These are phyloP conservation scores for Epizoanthus illoricatus DNA, from an alignment of 92 coral and sea anemone species.

Conservation along the genomic window DNA sequence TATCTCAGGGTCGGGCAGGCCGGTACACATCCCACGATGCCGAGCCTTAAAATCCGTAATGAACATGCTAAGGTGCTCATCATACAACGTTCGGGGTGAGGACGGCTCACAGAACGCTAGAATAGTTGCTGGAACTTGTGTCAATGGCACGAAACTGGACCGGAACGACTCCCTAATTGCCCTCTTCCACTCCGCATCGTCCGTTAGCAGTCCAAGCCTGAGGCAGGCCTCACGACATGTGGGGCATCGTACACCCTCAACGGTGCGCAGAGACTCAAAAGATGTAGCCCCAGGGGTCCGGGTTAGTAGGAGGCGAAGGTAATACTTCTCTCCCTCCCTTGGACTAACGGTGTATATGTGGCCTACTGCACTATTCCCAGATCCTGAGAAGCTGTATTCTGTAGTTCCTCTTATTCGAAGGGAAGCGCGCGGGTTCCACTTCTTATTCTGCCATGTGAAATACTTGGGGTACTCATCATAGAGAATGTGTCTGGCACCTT, in stretches of 20 bases:
- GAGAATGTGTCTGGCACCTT: neutral
- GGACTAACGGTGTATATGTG: slow-evolving; percentile 11
- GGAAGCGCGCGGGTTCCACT: too few relatives aligned
- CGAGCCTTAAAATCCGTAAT: too few relatives aligned
- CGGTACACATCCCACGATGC: too few relatives aligned
- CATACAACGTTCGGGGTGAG: too few relatives aligned
- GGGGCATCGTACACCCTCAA: neutral
- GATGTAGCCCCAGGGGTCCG: neutral
- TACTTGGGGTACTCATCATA: neutral
- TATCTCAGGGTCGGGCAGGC: too few relatives aligned
- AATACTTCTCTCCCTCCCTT: neutral
- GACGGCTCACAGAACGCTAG: too few relatives aligned
- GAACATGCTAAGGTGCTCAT: too few relatives aligned
- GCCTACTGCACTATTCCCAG: neutral
- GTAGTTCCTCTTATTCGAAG: too few relatives aligned
- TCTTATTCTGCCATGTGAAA: slow-evolving; percentile 1
- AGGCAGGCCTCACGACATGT: neutral
- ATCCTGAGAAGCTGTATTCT: neutral
- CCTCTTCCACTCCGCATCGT: neutral
- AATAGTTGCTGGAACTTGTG: too few relatives aligned
- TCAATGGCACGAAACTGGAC: too few relatives aligned
- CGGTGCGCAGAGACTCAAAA: slow-evolving; percentile 10
- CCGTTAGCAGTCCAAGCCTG: neutral
- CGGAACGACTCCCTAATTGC: neutral
- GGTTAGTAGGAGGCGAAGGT: neutral